Percentiles rank a stretch among this genome's conserved stretches.
phyloP scores from a whole-genome alignment of 2,888 invertebrate species.

The Epistrophe eligans region DNA sequence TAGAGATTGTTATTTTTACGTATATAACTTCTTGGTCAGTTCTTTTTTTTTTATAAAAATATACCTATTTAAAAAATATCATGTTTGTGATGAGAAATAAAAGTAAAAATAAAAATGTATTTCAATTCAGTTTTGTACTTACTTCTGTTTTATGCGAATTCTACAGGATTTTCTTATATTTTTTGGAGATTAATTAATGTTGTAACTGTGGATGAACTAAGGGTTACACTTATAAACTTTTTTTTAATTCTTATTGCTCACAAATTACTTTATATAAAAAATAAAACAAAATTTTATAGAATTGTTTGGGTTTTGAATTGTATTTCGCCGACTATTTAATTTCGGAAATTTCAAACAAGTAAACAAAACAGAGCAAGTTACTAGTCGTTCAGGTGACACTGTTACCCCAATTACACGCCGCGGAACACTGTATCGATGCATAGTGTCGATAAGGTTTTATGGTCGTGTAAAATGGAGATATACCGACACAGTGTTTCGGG shows the following conservation, averaged over 20 bases:
- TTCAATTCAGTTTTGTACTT: conserved; percentile 14
- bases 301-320: background rate
- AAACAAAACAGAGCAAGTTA: too few relatives aligned
- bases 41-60: conserved; percentile 49
- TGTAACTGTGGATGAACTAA: background rate
- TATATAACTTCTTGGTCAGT: conserved; percentile 24
- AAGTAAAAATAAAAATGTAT: conserved; percentile 4
- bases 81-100: conserved; percentile 46
- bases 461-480: too few relatives aligned
- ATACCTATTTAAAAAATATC: background rate
- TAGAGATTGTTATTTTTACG: conserved; percentile 18
- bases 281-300: background rate
- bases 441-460: too few relatives aligned
- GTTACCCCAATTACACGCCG: too few relatives aligned
- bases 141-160: background rate
- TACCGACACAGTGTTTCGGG: too few relatives aligned
- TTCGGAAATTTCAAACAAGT: too few relatives aligned
- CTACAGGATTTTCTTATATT: background rate
- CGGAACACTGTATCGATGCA: too few relatives aligned
- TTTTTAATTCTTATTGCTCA: background rate
- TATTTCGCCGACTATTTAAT: background rate
- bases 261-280: background rate
- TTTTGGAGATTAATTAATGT: background rate
- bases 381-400: too few relatives aligned
- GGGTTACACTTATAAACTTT: background rate